Percentiles rank a stretch among this genome's conserved stretches.
These are phyloP conservation scores for Rhinichthys klamathensis DNA, from an alignment of 2,113 vertebrate genomes.

Conservation along the genomic window DNA sequence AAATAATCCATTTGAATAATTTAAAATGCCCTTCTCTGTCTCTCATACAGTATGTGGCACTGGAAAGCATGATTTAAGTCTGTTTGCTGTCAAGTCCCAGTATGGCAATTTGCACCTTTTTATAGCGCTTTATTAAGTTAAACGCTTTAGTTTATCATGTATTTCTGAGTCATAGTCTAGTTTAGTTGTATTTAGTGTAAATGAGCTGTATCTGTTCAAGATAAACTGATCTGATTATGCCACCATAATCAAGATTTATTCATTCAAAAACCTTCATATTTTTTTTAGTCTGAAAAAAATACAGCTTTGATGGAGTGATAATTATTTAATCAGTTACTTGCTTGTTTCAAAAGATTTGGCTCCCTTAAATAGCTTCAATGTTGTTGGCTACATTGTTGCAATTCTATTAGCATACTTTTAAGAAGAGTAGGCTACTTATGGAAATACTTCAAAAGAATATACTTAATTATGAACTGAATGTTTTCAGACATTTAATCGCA, in stretches of 20 bases:
- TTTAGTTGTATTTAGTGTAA: conserved; percentile 22
- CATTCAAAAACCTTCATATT: neutral
- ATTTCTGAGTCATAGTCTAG: neutral
- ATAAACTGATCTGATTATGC: conserved; percentile 13
- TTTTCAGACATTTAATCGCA: neutral
- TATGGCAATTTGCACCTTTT: conserved; percentile 7
- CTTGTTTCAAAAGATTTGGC: neutral
- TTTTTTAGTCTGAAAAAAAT: conserved; percentile 6
- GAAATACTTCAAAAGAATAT: neutral
- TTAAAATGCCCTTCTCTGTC: neutral
- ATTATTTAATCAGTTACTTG: conserved; percentile 3
- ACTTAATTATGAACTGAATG: neutral
- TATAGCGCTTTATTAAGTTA: neutral
- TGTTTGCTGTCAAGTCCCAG: neutral
- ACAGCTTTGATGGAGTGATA: conserved; percentile 12
- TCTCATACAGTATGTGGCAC: neutral
- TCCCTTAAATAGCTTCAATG: neutral
- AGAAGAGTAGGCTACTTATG: neutral
- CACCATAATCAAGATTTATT: conserved; percentile 21
- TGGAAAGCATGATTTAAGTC: neutral
- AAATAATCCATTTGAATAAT: neutral
- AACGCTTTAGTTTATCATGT: neutral
- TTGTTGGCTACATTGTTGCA: neutral
- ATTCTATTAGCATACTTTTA: neutral
- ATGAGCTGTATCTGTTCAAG: neutral